These are phyloP conservation scores for Mantis religiosa DNA, from an alignment of 2,888 invertebrate genomes.

Conservation along the genomic window DNA sequence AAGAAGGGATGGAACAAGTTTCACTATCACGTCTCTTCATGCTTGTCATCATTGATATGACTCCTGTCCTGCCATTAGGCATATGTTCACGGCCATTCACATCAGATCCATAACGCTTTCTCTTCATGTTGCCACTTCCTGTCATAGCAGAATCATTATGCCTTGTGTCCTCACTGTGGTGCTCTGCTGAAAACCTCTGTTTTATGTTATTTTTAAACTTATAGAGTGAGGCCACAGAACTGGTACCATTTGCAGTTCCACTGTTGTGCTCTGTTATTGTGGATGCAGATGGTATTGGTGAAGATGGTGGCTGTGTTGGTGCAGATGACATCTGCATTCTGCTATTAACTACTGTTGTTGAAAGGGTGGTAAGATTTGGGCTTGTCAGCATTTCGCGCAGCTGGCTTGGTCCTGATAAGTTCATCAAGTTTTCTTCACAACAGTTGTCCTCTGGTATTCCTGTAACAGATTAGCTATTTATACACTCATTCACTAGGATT, in stretches of 20 bases:
- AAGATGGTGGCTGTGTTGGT: conserved; percentile 32
- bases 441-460: not conserved
- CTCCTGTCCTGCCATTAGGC: not conserved
- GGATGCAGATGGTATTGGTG: conserved; percentile 40
- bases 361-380: conserved; percentile 21
- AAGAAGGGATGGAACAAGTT: conserved; percentile 23
- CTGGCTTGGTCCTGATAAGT: conserved; percentile 39
- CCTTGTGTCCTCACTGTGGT: conserved; percentile 13
- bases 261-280: conserved; percentile 35
- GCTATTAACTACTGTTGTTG: not conserved
- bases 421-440: conserved; percentile 8
- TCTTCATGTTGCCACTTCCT: not conserved
- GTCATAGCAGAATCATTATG: not conserved
- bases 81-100: not conserved
- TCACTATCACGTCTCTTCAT: conserved; percentile 27
- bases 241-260: not conserved
- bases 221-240: conserved; percentile 47
- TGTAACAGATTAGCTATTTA: not conserved
- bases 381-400: conserved; percentile 44
- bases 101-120: not conserved
- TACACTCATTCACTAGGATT: no score
- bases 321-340: conserved; percentile 28
- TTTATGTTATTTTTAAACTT: conserved; percentile 95
- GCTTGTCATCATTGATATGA: not conserved
- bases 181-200: conserved; percentile 64